phyloP scores from a whole-genome alignment of 2,797 vertebrate species.

The Lepus oiostolus region DNA sequence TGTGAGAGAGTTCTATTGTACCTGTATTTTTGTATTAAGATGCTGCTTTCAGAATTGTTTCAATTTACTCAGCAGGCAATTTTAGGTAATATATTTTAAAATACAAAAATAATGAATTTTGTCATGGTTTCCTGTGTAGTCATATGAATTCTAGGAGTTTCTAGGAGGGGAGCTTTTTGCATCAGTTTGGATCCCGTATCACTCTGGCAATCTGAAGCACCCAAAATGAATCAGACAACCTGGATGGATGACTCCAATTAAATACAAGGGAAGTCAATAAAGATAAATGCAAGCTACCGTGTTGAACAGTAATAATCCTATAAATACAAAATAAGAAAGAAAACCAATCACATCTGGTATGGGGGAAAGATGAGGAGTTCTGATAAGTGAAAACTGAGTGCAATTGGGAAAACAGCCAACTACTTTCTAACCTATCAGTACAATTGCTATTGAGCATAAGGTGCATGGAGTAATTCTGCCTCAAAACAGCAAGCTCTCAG shows the following conservation, averaged over 20 bases:
- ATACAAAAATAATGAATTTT: not conserved
- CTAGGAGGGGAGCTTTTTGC: not conserved
- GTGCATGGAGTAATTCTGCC: not conserved
- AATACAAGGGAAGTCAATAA: not conserved
- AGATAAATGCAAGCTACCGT: not conserved
- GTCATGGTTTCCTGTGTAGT: conserved; percentile 41
- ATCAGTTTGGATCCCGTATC: not conserved
- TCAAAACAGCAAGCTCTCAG: fast-evolving
- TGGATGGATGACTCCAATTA: not conserved
- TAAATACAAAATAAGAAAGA: conserved; percentile 55
- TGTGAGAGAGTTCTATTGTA: not conserved
- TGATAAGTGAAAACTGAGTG: not conserved
- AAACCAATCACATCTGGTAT: not conserved
- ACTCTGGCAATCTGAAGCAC: conserved; percentile 23
- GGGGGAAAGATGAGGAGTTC: not conserved
- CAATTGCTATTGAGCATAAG: fast-evolving
- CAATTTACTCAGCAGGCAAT: not conserved
- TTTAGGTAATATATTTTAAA: conserved; percentile 28
- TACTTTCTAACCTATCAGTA: fast-evolving
- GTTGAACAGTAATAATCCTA: conserved; percentile 30
- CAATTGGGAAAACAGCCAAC: not conserved
- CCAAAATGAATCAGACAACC: not conserved
- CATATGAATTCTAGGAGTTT: conserved; percentile 58
- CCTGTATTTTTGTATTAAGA: conserved; percentile 16
- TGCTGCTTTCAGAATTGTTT: not conserved